phyloP scores from a whole-genome alignment of 2,888 invertebrate genomes.

The Ceraclea dissimilis region DNA sequence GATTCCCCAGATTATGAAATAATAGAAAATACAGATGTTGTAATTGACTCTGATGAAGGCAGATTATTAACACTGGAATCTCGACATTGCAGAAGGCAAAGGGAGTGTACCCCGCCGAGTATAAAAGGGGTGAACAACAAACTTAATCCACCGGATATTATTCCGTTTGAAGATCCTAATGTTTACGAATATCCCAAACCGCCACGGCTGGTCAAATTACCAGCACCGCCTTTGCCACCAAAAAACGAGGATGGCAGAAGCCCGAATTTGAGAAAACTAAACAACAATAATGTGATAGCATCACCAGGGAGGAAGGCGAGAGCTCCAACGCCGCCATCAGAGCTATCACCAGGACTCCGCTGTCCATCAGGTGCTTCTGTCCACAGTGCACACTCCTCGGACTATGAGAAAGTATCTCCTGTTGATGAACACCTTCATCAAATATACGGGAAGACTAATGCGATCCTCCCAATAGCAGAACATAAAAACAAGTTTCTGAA shows the following conservation, averaged over 20 bases:
- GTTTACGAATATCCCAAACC: conserved; percentile 57
- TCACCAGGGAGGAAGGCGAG: conserved; percentile 29
- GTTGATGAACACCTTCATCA: conserved; percentile 11
- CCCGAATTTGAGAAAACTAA: conserved; percentile 43
- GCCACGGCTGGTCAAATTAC: conserved; percentile 43
- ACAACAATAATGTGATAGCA: conserved; percentile 30
- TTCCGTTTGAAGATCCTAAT: conserved; percentile 48
- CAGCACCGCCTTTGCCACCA: conserved; percentile 42
- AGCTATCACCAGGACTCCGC: conserved; percentile 32
- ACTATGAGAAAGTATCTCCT: conserved; percentile 40
- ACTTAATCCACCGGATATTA: conserved; percentile 57
- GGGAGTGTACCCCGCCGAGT: conserved; percentile 50
- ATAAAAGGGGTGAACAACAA: conserved; percentile 41
- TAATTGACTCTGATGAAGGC: conserved; percentile 45
- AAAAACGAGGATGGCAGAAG: conserved; percentile 65
- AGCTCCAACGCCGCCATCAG: conserved; percentile 13
- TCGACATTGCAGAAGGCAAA: conserved; percentile 65
- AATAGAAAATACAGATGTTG: conserved; percentile 18
- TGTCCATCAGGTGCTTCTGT: conserved; percentile 48
- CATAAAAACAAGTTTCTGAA: not conserved
- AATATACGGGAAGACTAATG: not conserved
- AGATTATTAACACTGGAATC: conserved; percentile 63
- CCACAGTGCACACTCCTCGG: conserved; percentile 42
- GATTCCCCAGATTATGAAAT: conserved; percentile 25
- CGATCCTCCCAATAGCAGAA: not conserved